phyloP scores from a whole-genome alignment of 2,888 invertebrate genomes.

The Chromoteleia sp. region DNA sequence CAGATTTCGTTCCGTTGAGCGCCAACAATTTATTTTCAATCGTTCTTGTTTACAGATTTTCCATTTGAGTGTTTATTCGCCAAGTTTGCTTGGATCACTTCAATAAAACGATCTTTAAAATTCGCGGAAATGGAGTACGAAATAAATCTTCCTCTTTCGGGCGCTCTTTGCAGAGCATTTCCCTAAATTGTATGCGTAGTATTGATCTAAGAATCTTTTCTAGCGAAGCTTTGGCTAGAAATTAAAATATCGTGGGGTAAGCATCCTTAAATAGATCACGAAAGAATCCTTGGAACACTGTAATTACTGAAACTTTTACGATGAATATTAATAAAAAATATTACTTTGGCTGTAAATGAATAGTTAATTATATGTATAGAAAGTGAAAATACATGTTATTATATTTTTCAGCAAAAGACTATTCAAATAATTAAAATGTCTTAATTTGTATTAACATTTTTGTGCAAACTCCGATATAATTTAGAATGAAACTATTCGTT shows the following conservation, averaged over 20 bases:
- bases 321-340: no score
- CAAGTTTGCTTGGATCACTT: not conserved
- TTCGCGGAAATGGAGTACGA: not conserved
- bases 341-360: no score
- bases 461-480: no score
- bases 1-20: no score
- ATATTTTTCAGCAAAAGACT: no score
- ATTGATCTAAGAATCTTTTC: conserved; percentile 10
- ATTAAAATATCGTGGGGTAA: conserved; percentile 1
- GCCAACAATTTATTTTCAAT: not conserved
- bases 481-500: no score
- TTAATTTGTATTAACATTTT: no score
- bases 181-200: conserved; percentile 9
- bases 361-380: no score
- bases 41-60: conserved; percentile 1
- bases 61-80: not conserved
- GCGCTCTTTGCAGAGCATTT: not conserved
- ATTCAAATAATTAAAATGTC: no score
- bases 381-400: no score
- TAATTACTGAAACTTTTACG: no score
- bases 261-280: not conserved
- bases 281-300: no score
- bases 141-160: conserved; percentile 10
- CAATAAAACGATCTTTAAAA: conserved; percentile 20
- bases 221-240: not conserved